A percentile compares a stretch with the other conserved stretches of the same genome.
phyloP scores from a whole-genome alignment of 2,888 invertebrate species.

The Seladonia tumulorum region DNA sequence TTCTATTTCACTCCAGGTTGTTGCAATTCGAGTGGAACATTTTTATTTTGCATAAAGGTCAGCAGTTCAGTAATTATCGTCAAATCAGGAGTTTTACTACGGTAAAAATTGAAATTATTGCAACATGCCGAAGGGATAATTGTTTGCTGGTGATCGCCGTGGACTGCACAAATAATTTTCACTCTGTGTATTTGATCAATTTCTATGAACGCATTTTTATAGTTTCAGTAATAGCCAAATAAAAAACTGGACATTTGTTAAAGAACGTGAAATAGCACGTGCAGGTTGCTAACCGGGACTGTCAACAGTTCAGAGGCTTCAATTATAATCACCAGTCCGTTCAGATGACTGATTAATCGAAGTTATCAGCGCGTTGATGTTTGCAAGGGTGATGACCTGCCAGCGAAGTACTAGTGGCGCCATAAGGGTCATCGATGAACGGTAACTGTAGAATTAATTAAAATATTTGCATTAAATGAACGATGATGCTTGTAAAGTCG shows the following conservation, averaged over 20 bases:
- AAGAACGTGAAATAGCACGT: not conserved
- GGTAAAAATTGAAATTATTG: no score
- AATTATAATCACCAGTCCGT: not conserved
- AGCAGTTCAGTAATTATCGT: no score
- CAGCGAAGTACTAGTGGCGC: not conserved
- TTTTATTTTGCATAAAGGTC: not conserved
- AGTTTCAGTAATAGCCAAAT: not conserved
- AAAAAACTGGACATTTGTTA: not conserved
- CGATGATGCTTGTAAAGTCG: not conserved
- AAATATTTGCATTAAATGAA: constrained; percentile 7
- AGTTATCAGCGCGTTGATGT: not conserved
- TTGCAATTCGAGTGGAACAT: not conserved
- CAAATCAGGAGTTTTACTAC: no score
- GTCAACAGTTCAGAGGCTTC: not conserved
- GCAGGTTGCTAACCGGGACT: not conserved
- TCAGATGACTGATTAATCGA: not conserved
- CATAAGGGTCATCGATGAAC: constrained; percentile 1
- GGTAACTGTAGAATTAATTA: constrained; percentile 11
- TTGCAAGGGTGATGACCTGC: not conserved
- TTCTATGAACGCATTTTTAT: not conserved
- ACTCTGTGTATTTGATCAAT: not conserved
- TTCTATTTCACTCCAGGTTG: not conserved
- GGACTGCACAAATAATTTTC: no score
- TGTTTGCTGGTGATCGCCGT: no score
- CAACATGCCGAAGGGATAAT: no score